Evolutionary conservation across 1,140 invertebrate species (phyloP).

Genomic region (Rhagoletis pomonella): DNA sequence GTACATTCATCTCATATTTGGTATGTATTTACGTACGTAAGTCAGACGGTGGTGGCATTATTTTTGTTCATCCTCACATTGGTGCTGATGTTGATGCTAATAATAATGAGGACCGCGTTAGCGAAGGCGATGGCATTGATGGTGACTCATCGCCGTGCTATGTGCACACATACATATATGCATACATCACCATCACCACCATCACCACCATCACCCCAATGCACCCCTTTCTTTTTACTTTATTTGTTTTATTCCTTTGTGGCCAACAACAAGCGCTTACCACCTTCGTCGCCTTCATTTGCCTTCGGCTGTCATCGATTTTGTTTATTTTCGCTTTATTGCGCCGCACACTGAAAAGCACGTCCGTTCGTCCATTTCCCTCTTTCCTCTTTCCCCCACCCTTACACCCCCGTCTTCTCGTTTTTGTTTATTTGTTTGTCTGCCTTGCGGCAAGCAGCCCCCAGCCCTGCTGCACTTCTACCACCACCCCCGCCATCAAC

Average conservation of each 20-base stretch:
- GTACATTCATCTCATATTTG: background rate
- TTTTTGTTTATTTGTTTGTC: constrained; percentile 9
- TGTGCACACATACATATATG: background rate
- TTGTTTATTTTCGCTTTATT: constrained; percentile 13
- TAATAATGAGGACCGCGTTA: background rate
- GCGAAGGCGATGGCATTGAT: background rate
- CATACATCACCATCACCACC: background rate
- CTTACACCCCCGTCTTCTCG: background rate
- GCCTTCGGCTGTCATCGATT: constrained; percentile 28
- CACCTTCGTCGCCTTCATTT: background rate
- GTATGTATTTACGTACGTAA: background rate
- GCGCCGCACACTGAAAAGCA: constrained; percentile 1
- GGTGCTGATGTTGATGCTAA: background rate
- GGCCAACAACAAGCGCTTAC: background rate
- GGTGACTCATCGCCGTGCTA: constrained; percentile 30
- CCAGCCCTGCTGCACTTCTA: background rate
- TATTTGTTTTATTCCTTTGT: background rate
- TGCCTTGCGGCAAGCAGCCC: background rate
- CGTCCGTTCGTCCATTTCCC: background rate
- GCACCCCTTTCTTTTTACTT: background rate
- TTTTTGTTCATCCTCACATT: constrained; percentile 11
- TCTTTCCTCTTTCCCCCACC: background rate
- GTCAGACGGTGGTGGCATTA: background rate
- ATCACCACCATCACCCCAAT: background rate
- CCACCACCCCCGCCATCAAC: background rate